These are phyloP conservation scores for Aphaenogaster ashmeadi DNA, from an alignment of 1,140 invertebrate genomes.

Conservation along the genomic window DNA sequence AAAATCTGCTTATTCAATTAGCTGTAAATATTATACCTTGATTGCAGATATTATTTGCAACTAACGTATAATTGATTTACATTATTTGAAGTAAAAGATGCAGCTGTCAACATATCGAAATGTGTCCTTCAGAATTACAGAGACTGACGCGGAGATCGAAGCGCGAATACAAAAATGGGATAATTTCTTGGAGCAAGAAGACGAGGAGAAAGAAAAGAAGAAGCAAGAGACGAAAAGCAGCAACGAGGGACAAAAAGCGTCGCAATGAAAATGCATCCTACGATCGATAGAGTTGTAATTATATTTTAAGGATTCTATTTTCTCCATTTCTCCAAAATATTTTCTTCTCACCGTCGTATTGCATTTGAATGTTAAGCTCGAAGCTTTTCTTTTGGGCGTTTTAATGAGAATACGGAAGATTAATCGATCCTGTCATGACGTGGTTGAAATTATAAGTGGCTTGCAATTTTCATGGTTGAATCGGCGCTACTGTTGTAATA, in stretches of 20 bases:
- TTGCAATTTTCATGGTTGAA: conserved; percentile 50
- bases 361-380: conserved; percentile 28
- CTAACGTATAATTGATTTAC: neutral
- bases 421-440: conserved; percentile 18
- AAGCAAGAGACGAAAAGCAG: conserved; percentile 33
- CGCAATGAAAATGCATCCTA: neutral
- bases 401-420: conserved; percentile 31
- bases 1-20: neutral
- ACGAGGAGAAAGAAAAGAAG: conserved; percentile 81
- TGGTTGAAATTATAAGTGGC: conserved; percentile 22
- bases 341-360: neutral
- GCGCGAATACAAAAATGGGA: conserved; percentile 96
- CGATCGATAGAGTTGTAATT: conserved; percentile 40
- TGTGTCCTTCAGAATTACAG: conserved; percentile 90
- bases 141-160: conserved; percentile 96
- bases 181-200: conserved; percentile 91
- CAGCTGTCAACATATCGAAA: neutral
- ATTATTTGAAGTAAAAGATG: neutral
- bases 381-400: neutral
- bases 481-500: conserved; percentile 53
- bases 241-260: conserved; percentile 21
- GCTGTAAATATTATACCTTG: neutral
- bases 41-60: neutral
- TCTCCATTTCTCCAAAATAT: conserved; percentile 10
- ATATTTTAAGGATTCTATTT: conserved; percentile 30